Evolutionary conservation across 2,888 invertebrate genomes (phyloP).

Genomic region (Tortricodes alternella): DNA sequence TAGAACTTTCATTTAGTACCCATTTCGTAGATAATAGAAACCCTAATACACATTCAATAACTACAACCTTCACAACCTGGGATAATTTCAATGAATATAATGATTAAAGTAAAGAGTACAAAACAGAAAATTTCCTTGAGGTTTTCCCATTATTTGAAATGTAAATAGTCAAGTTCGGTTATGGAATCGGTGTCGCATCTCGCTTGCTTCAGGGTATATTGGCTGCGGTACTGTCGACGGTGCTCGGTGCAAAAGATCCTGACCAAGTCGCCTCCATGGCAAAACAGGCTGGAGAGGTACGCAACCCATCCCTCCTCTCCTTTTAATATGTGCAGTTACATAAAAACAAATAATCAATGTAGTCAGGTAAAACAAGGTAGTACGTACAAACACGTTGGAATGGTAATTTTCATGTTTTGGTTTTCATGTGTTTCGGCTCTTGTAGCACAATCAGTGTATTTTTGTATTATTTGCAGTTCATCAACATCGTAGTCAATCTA

Average conservation of each 20-base stretch:
- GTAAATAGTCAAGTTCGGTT: constrained; percentile 80
- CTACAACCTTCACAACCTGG: constrained; percentile 57
- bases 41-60: constrained; percentile 66
- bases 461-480: constrained; percentile 84
- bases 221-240: constrained; percentile 94
- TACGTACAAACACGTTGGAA: not conserved
- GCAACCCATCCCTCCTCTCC: constrained; percentile 79
- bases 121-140: constrained; percentile 50
- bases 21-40: constrained; percentile 59
- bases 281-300: constrained; percentile 97
- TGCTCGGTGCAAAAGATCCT: constrained; percentile 95
- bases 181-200: constrained; percentile 81
- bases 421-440: not conserved
- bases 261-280: constrained; percentile 96
- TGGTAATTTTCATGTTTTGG: not conserved
- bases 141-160: constrained; percentile 57
- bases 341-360: constrained; percentile 19
- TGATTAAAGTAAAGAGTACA: not conserved
- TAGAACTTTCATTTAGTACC: constrained; percentile 50
- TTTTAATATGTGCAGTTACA: constrained; percentile 44
- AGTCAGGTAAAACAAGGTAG: constrained; percentile 21
- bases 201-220: constrained; percentile 93
- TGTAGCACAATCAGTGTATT: not conserved
- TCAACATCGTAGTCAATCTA: constrained; percentile 95
- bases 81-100: constrained; percentile 59